Conservation (phyloP, 2,797 vertebrate genomes). For the Bovichtus variegatus region DNA sequence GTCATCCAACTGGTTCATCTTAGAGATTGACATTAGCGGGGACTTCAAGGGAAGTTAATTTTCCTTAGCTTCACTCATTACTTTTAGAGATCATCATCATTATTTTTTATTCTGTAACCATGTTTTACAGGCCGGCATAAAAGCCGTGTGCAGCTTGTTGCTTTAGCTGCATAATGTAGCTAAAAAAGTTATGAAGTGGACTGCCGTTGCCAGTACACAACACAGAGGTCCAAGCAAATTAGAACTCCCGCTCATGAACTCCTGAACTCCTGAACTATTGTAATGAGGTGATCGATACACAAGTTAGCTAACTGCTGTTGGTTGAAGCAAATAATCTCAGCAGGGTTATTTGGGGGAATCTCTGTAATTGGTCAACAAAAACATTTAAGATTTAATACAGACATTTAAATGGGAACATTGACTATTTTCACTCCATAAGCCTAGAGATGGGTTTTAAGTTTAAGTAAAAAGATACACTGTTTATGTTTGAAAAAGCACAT, state of each 20-base stretch:
- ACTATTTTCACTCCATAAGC: background rate
- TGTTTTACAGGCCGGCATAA: constrained; percentile 2
- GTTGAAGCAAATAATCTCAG: background rate
- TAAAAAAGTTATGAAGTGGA: background rate
- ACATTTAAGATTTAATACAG: too few species aligned
- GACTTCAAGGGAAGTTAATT: constrained; percentile 28
- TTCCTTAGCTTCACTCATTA: constrained; percentile 20
- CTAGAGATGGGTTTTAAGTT: background rate
- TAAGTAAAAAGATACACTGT: background rate
- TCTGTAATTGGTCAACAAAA: background rate
- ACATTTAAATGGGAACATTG: background rate
- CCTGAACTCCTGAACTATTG: background rate
- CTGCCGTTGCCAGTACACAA: background rate
- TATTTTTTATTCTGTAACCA: background rate
- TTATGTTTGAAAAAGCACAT: background rate
- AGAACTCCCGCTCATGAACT: background rate
- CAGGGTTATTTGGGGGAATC: background rate
- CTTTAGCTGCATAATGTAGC: background rate
- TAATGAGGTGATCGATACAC: background rate
- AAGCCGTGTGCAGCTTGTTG: background rate
- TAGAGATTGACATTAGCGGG: constrained; percentile 37
- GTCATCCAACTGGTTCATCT: constrained; percentile 48
- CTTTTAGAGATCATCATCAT: constrained; percentile 25
- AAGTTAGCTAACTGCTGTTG: background rate
- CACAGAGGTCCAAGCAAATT: background rate